Base-by-base conservation (phyloP, 2,113 vertebrate species). In the Phalacrocorax aristotelis region DNA sequence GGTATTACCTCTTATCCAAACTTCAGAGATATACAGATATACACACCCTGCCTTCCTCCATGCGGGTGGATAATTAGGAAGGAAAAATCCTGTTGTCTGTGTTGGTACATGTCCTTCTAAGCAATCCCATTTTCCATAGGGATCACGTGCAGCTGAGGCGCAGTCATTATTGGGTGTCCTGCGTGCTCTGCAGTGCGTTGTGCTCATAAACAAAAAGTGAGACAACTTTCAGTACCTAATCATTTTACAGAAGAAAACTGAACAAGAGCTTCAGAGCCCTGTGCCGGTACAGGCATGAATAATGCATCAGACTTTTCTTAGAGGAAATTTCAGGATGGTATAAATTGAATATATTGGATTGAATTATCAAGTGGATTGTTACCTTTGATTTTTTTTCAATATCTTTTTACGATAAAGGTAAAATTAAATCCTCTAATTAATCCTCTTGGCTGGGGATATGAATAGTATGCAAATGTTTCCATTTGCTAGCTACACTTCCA, bases 11-110 rank as follows among this genome's bases (percentile, higher is more conserved):
- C 82, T 89, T 49, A 80, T 94, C 94, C 89, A 89, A 85, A 64
- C 89, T 94, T 82, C 87, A 96, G 94, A 96, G 95, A 96, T 95
- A 36, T 89, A 70, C 93, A 91, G 94, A 96, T 96, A 96, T 40
- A 93, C 96, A 97, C 88, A 57, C 91, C 95, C 91, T 93, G 64
- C 57, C 77, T 96, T 92, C 77, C 95, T 0, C 7, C 75, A 25
- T 70, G 81, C 4, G 7, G 82, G 89, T 17, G 9, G 89, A 66
- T 96, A 95, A 96, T 95, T 90, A 95, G 68, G 66, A 57, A 80
- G 49, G 48, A 95, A 95, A 94, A 93, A 68, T 80, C 55, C 65
- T 90, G 76, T 54, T 62, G 38, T 26, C 68, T 95, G 60, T 97
- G 96, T 96, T 89, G 21, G 29, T 95, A 96, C 93, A 94, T 2